Conservation (phyloP, 2,797 vertebrate species). For the Eidolon dupreanum region DNA sequence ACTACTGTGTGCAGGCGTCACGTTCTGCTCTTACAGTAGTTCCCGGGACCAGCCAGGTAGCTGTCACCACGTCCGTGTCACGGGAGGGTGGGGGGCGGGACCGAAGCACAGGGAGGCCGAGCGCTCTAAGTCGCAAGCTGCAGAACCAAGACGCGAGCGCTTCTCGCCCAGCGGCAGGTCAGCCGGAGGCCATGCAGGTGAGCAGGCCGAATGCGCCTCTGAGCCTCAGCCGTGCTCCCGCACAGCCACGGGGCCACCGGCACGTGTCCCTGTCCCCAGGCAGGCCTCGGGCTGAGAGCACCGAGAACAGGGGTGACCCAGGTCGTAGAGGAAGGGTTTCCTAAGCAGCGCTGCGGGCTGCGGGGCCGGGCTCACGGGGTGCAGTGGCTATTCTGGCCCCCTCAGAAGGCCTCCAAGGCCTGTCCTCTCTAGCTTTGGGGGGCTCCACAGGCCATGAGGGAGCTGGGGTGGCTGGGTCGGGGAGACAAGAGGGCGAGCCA, state of each 20-base stretch:
- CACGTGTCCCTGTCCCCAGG: neutral
- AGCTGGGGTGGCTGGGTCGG: neutral
- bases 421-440: neutral
- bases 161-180: neutral
- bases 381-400: neutral
- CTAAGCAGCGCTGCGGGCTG: neutral
- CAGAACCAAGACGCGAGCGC: neutral
- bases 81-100: no score
- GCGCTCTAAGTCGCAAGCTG: fast-evolving
- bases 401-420: neutral
- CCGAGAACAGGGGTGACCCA: neutral
- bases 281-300: neutral
- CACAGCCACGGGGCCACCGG: fast-evolving
- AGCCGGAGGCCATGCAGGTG: neutral
- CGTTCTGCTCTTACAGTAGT: fast-evolving
- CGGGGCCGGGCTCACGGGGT: fast-evolving
- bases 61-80: fast-evolving
- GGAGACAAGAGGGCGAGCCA: neutral
- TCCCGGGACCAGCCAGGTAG: neutral
- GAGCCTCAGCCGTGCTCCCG: neutral
- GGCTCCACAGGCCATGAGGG: neutral
- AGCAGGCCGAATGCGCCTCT: neutral
- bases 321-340: fast-evolving
- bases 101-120: neutral
- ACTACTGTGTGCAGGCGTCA: fast-evolving